Base-by-base conservation (phyloP, 2,113 vertebrate genomes). In the Sander vitreus region DNA sequence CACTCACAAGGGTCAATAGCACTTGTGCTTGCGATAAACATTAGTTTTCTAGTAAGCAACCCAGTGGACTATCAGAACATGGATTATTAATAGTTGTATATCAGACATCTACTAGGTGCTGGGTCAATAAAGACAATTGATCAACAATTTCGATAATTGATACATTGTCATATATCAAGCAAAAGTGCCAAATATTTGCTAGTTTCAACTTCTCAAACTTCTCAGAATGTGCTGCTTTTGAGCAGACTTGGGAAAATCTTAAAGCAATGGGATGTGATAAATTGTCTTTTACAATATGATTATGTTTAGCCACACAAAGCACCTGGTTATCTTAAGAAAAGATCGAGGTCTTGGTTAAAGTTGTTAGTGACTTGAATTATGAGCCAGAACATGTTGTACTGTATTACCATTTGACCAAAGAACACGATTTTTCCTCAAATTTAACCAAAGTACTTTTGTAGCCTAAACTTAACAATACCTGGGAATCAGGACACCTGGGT, bases 1-100 rank as follows among this genome's bases (percentile, higher is more conserved):
- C 58, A 48, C 71, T 57, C 57, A 43, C 48, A 50, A 76, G 65
- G 86, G 81, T 90, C 81, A 88, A 68, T 16, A 19, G 65, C 71
- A 71, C 25, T 81, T 84, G 70, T 48, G 27, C 30, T 77, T 33
- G 19, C 70, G 21, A 83, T 66, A 54, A 85, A 85, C 47, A 53
- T 23, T 65, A 15, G n/a, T 70, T n/a, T n/a, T n/a, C 86, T 81
- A 69, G 36, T 78, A 23, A 59, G 21, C 9, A 21, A 48, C 30
- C 23, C 19, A 14, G 9, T 48, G 23, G 57, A 64, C 48, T 14
- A 65, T 75, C 25, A 64, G 0, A 23, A 43, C 15, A 39, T 39
- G 18, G 53, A 66, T 65, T 53, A 19, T 21, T 39, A 62, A 58
- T 5, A 13, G 19, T 8, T 81, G 18, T 23, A 68, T 71, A 59